Conservation (phyloP, 2,888 invertebrate species). For the Eledona agricola region DNA sequence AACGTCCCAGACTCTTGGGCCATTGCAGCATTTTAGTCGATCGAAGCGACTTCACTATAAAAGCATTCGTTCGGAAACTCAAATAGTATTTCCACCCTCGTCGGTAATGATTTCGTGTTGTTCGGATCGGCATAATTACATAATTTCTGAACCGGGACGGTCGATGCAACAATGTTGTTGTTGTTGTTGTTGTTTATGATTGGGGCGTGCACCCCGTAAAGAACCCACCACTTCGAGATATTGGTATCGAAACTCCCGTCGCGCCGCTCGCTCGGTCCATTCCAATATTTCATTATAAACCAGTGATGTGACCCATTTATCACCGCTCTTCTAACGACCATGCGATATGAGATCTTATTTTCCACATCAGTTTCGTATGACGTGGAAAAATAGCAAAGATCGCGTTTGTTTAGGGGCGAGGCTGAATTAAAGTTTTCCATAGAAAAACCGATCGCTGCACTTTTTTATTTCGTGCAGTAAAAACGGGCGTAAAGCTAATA, state of each 20-base stretch:
- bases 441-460: no score
- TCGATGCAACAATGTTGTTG: slow-evolving; percentile 29
- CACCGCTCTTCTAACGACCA: slow-evolving; percentile 24
- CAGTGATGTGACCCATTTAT: slow-evolving; percentile 33
- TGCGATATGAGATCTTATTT: slow-evolving; percentile 27
- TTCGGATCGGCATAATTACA: slow-evolving; percentile 1
- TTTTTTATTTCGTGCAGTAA: slow-evolving; percentile 23
- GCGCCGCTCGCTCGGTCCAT: slow-evolving; percentile 30
- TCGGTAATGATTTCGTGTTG: slow-evolving; percentile 1
- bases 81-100: slow-evolving; percentile 23
- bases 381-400: slow-evolving; percentile 15
- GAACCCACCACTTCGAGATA: slow-evolving; percentile 27
- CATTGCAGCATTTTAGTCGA: slow-evolving; percentile 30
- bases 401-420: no score
- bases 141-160: slow-evolving; percentile 1
- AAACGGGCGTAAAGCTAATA: slow-evolving; percentile 29
- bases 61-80: slow-evolving; percentile 18
- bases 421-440: no score
- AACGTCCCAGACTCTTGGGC: slow-evolving; percentile 32
- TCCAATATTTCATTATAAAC: slow-evolving; percentile 38
- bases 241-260: slow-evolving; percentile 29
- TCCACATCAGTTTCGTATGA: slow-evolving; percentile 5
- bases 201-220: slow-evolving; percentile 24
- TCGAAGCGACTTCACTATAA: slow-evolving; percentile 17
- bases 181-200: slow-evolving; percentile 31